These are phyloP conservation scores for Paraescarpia echinospica DNA, from an alignment of 1,140 invertebrate genomes.

Conservation along the genomic window DNA sequence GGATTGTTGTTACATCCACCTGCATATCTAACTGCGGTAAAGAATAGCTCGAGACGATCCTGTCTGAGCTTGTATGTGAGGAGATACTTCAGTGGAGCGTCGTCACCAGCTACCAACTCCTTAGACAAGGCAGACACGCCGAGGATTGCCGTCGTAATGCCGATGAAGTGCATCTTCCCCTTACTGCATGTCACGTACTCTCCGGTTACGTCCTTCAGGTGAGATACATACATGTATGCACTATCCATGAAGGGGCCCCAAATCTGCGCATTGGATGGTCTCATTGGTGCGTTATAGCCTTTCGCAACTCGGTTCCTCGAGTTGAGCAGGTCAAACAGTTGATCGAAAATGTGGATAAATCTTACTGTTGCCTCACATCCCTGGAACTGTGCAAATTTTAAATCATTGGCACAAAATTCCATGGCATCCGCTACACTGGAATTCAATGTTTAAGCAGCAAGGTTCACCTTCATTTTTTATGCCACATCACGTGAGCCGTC, in stretches of 20 bases:
- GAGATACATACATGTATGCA: neutral
- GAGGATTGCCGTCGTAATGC: neutral
- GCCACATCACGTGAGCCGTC: neutral
- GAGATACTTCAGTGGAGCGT: neutral
- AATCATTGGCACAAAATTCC: neutral
- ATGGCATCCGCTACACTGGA: conserved; percentile 4
- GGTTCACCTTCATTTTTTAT: conserved; percentile 2
- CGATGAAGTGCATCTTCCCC: neutral
- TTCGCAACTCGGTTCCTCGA: neutral
- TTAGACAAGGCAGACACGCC: neutral
- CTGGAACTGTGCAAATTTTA: too few species aligned
- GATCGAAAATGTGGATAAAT: neutral
- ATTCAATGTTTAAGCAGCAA: neutral
- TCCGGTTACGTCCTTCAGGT: neutral
- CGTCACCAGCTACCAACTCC: too few species aligned
- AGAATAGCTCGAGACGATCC: neutral
- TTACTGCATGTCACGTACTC: neutral
- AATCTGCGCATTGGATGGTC: neutral
- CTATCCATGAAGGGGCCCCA: neutral
- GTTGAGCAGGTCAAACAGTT: neutral
- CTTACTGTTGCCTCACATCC: too few species aligned
- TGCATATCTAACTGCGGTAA: neutral
- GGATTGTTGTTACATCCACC: neutral
- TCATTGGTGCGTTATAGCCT: neutral
- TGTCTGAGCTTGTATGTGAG: neutral